phyloP scores from a whole-genome alignment of 2,113 vertebrate species.

The Myocastor coypus region DNA sequence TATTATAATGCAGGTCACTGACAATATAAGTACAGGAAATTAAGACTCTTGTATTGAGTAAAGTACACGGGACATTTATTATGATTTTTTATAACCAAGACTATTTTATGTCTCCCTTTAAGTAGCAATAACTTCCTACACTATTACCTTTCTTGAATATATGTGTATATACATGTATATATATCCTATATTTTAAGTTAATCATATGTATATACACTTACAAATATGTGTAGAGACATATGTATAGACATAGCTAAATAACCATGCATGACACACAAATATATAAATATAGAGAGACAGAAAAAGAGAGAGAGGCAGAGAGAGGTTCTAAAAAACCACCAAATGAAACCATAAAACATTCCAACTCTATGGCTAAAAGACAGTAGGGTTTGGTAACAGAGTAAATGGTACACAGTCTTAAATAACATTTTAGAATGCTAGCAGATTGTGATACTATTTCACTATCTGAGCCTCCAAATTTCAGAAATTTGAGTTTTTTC shows the following conservation, averaged over 20 bases:
- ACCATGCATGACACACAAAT: neutral
- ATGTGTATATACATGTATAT: neutral
- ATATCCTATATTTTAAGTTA: neutral
- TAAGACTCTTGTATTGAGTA: conserved; percentile 37
- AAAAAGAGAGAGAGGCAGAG: neutral
- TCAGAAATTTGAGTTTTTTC: conserved; percentile 34
- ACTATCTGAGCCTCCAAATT: neutral
- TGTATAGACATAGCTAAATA: neutral
- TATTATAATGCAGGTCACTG: conserved; percentile 57
- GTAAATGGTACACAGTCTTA: neutral
- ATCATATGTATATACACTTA: neutral
- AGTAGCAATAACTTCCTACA: neutral
- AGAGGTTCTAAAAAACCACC: neutral
- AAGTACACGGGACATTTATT: conserved; percentile 21
- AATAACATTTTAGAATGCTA: neutral
- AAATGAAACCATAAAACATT: neutral
- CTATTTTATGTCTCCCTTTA: conserved; percentile 29
- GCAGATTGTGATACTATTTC: neutral
- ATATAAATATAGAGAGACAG: neutral
- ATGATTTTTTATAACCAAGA: conserved; percentile 51
- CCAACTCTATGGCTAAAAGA: neutral
- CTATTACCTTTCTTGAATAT: neutral
- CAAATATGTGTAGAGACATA: neutral
- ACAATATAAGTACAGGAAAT: neutral
- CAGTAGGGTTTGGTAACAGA: neutral